Evolutionary conservation across 1,140 invertebrate genomes (phyloP).

Genomic region (Papilio polyxenes): DNA sequence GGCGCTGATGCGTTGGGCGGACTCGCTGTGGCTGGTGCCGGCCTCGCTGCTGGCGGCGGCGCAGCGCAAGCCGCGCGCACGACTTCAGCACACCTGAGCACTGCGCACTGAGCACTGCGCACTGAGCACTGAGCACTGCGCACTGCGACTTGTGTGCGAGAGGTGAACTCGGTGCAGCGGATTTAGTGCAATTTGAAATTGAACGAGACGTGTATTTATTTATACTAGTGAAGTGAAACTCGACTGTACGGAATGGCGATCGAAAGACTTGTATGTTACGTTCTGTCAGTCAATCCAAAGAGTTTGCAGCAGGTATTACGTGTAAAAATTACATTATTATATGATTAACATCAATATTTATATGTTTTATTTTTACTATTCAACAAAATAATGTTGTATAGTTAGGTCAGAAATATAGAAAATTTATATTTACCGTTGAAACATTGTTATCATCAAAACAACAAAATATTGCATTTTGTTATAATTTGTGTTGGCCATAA

Average conservation of each 20-base stretch:
- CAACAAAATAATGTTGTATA: neutral
- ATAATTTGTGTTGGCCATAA: neutral
- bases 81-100: constrained; percentile 66
- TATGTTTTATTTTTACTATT: neutral
- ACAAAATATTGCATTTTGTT: neutral
- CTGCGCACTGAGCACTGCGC: neutral
- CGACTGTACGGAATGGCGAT: neutral
- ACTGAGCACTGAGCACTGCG: no score
- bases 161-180: neutral
- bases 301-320: constrained; percentile 49
- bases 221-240: constrained; percentile 16
- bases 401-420: neutral
- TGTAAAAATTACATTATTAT: constrained; percentile 38
- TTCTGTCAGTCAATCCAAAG: constrained; percentile 3
- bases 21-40: constrained; percentile 90
- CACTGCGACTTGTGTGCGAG: no score
- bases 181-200: neutral
- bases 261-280: neutral
- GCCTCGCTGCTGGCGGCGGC: constrained; percentile 68
- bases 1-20: constrained; percentile 86
- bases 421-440: neutral
- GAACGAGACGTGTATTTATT: neutral
- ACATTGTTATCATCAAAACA: no score
- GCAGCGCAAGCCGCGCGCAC: constrained; percentile 63
- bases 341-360: neutral